Evolutionary conservation across 2,113 vertebrate genomes (phyloP), one percentile per base, ranked within the genome.

Genomic region (Bucco capensis): DNA sequence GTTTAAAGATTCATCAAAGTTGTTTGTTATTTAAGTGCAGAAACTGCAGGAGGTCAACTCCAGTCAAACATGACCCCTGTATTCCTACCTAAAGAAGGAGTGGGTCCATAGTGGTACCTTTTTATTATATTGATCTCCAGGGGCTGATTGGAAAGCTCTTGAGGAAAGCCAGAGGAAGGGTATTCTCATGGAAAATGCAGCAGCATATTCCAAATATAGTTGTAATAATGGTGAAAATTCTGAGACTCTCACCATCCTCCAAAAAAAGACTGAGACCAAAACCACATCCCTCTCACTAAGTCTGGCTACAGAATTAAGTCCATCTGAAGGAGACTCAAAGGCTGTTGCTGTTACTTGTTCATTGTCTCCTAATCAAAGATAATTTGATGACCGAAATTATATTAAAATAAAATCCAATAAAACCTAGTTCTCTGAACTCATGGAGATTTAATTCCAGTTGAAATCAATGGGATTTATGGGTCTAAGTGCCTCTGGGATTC

Each of bases 391-490:
- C 22, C 46, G 24, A 94, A 92, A 69, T 75, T 40, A 79, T 67
- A 87, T 62, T 62, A 31, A 72, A 69, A 66, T 54, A 61, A 82
- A 77, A 53, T 57, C 49, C 46, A 86, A 69, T 86, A 86, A 90
- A 82, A 57, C 16, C 49, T 28, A 70, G 46, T 86, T 66, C 33
- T 79, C 79, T 73, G 58, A 89, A 91, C 31, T 87, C 46, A 53
- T 16, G 33, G 40, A 83, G 54, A 67, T 73, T 70, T 89, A 79
- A 93, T 94, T 95, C 42, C 58, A 65, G n/a, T 76, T 87, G 30
- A 83, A 83, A 91, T 85, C 79, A 93, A 88, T 65, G 54, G 50
- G 46, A 85, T 89, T 91, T 83, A 33, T 73, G 40, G 64, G 54
- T 37, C 51, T 88, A 83, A 87, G 54, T 89, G 75, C 50, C 72